A percentile compares a stretch with the other conserved stretches of the same genome.
Conservation (phyloP, 1,140 invertebrate genomes). For the Eumeta japonica region DNA sequence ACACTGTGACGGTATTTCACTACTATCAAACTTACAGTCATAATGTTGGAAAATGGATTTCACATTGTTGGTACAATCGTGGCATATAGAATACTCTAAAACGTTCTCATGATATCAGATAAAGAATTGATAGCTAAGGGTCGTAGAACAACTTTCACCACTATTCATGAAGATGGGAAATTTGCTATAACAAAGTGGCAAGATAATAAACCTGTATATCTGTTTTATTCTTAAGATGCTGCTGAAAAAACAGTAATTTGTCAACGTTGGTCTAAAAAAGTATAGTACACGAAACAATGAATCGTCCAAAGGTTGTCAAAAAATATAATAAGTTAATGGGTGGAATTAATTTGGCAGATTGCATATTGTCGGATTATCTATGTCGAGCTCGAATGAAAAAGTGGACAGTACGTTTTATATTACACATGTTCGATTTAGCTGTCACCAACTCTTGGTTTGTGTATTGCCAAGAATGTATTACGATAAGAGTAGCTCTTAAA, state of each 20-base stretch:
- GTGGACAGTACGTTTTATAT: conserved; percentile 10
- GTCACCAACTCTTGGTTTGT: conserved; percentile 8
- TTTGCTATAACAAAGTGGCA: conserved; percentile 10
- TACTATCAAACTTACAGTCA: conserved; percentile 11
- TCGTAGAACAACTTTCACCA: conserved; percentile 6
- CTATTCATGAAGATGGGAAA: conserved; percentile 6
- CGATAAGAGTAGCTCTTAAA: no score
- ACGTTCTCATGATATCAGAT: conserved; percentile 4
- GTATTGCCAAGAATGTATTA: conserved; percentile 8
- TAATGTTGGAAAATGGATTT: conserved; percentile 13
- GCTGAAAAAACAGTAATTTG: conserved; percentile 5
- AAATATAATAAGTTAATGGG: conserved; percentile 14
- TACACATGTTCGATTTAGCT: conserved; percentile 10
- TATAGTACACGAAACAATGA: conserved; percentile 2
- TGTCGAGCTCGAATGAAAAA: conserved; percentile 13
- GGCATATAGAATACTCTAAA: no score
- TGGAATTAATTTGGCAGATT: conserved; percentile 13
- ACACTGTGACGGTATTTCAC: conserved; percentile 16
- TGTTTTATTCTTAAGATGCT: conserved; percentile 7
- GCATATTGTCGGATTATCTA: conserved; percentile 12
- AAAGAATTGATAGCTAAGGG: conserved; percentile 5
- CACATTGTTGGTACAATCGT: conserved; percentile 2
- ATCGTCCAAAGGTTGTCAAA: conserved; percentile 10
- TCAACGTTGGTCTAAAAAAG: conserved; percentile 2
- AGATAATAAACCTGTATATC: conserved; percentile 8